Percentiles rank a stretch among this genome's conserved stretches.
Evolutionary conservation across 37 sponge, comb jelly and placozoan genomes (phyloP).

Genomic region (Diacarnus erythraeanus): DNA sequence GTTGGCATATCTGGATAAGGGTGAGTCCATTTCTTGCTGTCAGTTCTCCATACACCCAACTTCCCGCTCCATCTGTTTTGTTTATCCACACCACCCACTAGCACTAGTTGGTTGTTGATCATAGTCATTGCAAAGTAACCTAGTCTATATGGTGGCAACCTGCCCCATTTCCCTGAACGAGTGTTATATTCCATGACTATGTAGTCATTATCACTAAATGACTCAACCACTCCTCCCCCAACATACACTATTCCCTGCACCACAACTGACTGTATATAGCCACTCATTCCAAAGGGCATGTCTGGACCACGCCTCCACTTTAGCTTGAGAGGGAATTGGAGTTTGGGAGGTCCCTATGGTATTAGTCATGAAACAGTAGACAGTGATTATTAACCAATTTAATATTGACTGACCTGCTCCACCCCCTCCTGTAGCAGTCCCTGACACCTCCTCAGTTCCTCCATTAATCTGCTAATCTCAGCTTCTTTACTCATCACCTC

Average conservation of each 20-base stretch:
- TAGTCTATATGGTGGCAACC: not conserved
- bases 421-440: too few species aligned
- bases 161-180: not conserved
- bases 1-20: too few species aligned
- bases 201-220: too few species aligned
- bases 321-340: not conserved
- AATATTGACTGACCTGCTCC: too few species aligned
- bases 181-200: not conserved
- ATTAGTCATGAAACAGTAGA: too few species aligned
- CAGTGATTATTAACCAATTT: too few species aligned
- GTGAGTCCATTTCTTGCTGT: too few species aligned
- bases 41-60: slow-evolving; percentile 10
- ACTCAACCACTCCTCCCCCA: slow-evolving; percentile 6
- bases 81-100: too few species aligned
- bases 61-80: too few species aligned
- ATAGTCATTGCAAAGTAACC: too few species aligned
- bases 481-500: not conserved
- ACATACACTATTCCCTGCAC: not conserved
- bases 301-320: slow-evolving; percentile 9
- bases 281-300: not conserved
- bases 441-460: not conserved
- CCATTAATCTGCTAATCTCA: too few species aligned
- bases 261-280: not conserved
- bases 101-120: not conserved
- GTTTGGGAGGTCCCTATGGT: too few species aligned